Percentiles rank a stretch among this genome's conserved stretches.
phyloP scores from a whole-genome alignment of 2,113 vertebrate genomes.

The Pollachius pollachius region DNA sequence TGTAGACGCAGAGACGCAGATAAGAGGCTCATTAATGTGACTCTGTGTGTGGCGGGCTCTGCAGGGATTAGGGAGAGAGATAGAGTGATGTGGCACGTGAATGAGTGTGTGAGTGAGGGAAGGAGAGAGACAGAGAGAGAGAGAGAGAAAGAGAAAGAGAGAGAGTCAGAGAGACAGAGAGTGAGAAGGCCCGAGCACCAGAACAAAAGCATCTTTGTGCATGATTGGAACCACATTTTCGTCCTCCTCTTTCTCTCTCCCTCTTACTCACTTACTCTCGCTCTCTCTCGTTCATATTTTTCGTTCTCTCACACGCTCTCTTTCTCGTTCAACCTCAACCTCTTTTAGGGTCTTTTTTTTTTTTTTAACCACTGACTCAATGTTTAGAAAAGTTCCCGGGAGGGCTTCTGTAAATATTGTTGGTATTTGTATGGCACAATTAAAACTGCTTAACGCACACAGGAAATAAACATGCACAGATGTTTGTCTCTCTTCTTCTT shows the following conservation, averaged over 20 bases:
- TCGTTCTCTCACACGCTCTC: slow-evolving; percentile 12
- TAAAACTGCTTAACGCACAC: not conserved
- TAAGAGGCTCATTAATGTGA: slow-evolving; percentile 40
- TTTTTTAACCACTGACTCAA: slow-evolving; percentile 55
- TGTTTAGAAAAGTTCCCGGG: slow-evolving; percentile 67
- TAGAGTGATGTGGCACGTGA: not conserved
- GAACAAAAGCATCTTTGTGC: slow-evolving; percentile 80
- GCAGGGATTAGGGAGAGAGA: slow-evolving; percentile 1
- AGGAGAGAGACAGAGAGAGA: slow-evolving; percentile 1
- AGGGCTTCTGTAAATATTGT: slow-evolving; percentile 37
- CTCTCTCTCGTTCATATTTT: slow-evolving; percentile 9
- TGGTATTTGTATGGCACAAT: not conserved
- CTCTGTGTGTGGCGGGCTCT: slow-evolving; percentile 39
- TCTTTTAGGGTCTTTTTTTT: slow-evolving; percentile 28
- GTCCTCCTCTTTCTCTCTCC: slow-evolving; percentile 36
- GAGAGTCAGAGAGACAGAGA: slow-evolving; percentile 37
- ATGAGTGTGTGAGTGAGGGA: not conserved
- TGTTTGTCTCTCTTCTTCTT: not conserved
- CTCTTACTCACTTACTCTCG: slow-evolving; percentile 28
- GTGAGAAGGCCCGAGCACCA: slow-evolving; percentile 37
- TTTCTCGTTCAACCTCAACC: slow-evolving; percentile 6
- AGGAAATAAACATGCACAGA: no score
- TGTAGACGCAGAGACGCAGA: slow-evolving; percentile 15
- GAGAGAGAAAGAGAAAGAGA: slow-evolving; percentile 30
- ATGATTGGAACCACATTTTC: slow-evolving; percentile 63